A percentile compares a stretch with the other conserved stretches of the same genome.
phyloP scores from a whole-genome alignment of 2,888 invertebrate genomes.

The Flabesymbios commensalis region DNA sequence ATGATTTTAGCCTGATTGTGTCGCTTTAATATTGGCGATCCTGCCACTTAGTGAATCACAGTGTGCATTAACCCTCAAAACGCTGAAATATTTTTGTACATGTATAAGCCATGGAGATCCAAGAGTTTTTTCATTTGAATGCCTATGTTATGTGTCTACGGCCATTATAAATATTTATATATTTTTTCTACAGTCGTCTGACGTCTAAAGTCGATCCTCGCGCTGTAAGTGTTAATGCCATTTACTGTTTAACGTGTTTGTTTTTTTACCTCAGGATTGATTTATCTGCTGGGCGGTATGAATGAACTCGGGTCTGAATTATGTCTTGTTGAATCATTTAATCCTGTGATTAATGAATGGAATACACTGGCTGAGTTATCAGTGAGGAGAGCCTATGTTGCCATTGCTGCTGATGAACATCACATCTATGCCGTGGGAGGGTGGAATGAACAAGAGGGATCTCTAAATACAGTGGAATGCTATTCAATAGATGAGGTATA shows the following conservation, averaged over 20 bases:
- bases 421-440: constrained; percentile 88
- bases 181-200: background rate
- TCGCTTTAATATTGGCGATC: too few relatives aligned
- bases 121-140: too few relatives aligned
- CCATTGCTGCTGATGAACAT: constrained; percentile 78
- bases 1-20: too few relatives aligned
- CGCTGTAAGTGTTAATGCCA: too few relatives aligned
- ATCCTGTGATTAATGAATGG: constrained; percentile 54
- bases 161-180: background rate
- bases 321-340: constrained; percentile 49
- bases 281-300: constrained; percentile 88
- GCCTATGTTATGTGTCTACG: too few relatives aligned
- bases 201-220: too few relatives aligned
- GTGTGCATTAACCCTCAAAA: too few relatives aligned
- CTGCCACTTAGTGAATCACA: too few relatives aligned
- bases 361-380: constrained; percentile 69
- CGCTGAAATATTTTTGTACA: background rate
- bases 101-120: too few relatives aligned
- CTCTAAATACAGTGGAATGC: constrained; percentile 80
- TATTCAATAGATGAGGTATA: constrained; percentile 76
- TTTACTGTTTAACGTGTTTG: background rate
- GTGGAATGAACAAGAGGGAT: constrained; percentile 77
- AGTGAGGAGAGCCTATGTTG: constrained; percentile 84
- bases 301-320: constrained; percentile 50
- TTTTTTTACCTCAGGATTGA: constrained; percentile 68